Evolutionary conservation across 2,113 vertebrate species (phyloP).

Genomic region (Thamnaconus septentrionalis): DNA sequence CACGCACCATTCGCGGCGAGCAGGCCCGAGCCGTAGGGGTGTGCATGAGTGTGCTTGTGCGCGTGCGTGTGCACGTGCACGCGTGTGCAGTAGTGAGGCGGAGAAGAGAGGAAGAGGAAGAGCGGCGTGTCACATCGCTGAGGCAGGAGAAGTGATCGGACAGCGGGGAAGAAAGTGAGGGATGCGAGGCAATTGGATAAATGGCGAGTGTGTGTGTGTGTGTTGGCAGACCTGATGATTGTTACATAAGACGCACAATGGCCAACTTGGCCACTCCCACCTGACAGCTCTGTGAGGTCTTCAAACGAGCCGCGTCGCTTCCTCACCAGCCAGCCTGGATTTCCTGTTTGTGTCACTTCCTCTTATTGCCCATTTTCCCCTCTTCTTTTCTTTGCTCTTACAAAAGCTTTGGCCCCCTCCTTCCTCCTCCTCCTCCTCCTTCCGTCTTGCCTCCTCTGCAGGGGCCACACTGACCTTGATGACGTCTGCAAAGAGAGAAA

Average conservation of each 20-base stretch:
- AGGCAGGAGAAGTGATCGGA: constrained; percentile 17
- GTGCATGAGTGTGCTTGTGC: not conserved
- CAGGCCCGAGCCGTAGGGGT: not conserved
- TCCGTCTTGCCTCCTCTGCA: constrained; percentile 3
- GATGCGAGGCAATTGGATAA: constrained; percentile 13
- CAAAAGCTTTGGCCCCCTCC: constrained; percentile 28
- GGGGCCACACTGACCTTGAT: constrained; percentile 59
- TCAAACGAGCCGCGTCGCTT: too few relatives aligned
- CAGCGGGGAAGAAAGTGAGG: constrained; percentile 26
- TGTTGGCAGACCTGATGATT: too few relatives aligned
- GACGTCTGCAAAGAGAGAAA: constrained; percentile 17
- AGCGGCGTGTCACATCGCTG: constrained; percentile 38
- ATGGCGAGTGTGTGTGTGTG: constrained; percentile 1
- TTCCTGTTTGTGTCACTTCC: too few relatives aligned
- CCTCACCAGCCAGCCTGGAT: too few relatives aligned
- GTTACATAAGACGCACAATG: too few relatives aligned
- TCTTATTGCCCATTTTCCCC: too few relatives aligned
- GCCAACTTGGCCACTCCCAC: too few relatives aligned
- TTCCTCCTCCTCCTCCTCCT: constrained; percentile 11
- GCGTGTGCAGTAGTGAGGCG: not conserved
- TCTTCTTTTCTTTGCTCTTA: not conserved
- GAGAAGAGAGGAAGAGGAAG: not conserved
- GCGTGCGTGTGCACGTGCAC: constrained; percentile 9
- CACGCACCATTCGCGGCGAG: constrained; percentile 28
- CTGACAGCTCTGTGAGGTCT: too few relatives aligned